Evolutionary conservation across 1,140 invertebrate genomes (phyloP), one percentile per base, ranked within the genome.

Genomic region (Chironomus striatipennis): DNA sequence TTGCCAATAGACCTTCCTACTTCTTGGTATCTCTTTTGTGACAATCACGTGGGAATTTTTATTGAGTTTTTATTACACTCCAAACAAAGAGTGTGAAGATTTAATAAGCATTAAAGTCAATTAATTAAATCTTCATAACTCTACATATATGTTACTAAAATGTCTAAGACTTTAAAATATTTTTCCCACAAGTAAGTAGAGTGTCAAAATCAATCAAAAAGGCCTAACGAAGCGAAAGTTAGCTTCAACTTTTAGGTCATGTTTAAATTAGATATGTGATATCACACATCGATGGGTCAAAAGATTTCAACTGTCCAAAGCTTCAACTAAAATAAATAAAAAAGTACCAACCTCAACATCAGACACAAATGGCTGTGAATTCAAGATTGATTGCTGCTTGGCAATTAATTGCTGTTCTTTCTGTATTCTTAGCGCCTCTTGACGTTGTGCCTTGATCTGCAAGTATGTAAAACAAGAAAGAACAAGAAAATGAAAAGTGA

Each of bases 371-470:
- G 81, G 80, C 74, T 82, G 80, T 73, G 82, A 78, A 20, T 81
- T 78, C 20, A 83, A 77, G 74, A 83, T 82, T 74, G 82, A 79
- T 75, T 83, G 81, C 75, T 83, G 81, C 74, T 83, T 80, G 42
- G 80, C 79, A 18, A 83, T 80, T 17, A 83, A 72, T 42, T 80
- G 79, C 73, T 82, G 79, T 73, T 83, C 80, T 10, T 78, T 78
- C 77, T 82, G 84, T 77, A 84, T 86, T 78, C 81, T 79, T 15
- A 82, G 76, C 20, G 80, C 80, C 76, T 83, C 82, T 76, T 83
- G 81, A 42, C 81, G 74, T 76, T 82, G 80, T 43, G 80, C 80
- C 8, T 77, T 75, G 12, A 74, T n/a, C 10, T 73, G 21, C 9
- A 73, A 24, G 42, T 57, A 9, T 20, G 9, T 7, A 8, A 21